Conservation (phyloP, 2,888 invertebrate species). For the Escarpia spicata region DNA sequence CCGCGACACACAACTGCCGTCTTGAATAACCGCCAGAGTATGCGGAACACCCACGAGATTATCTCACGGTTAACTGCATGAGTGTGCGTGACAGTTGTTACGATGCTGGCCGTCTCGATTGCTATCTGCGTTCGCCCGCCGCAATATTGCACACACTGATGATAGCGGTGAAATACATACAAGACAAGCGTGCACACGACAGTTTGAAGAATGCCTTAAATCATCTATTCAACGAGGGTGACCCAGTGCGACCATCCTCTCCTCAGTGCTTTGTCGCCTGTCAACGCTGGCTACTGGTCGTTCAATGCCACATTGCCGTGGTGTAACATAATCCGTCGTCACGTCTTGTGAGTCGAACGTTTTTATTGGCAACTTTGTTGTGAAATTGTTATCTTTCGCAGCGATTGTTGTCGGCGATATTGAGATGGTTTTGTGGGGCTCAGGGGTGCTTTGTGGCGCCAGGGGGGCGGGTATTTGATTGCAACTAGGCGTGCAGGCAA, state of each 20-base stretch:
- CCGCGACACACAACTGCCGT: not conserved
- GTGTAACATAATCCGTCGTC: not conserved
- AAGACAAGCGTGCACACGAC: not conserved
- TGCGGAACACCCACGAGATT: not conserved
- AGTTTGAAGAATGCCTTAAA: not conserved
- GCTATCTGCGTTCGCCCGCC: not conserved
- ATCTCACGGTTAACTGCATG: not conserved
- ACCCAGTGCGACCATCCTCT: not conserved
- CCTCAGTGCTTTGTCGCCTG: not conserved
- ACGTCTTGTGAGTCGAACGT: not conserved
- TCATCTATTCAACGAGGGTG: not conserved
- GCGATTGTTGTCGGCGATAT: not conserved
- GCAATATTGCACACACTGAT: not conserved
- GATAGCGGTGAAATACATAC: not conserved
- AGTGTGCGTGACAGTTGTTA: not conserved
- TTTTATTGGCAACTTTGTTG: conserved; percentile 11
- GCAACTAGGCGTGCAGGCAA: not conserved
- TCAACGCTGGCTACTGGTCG: not conserved
- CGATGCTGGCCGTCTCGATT: not conserved
- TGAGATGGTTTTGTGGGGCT: not conserved
- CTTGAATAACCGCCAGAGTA: not conserved
- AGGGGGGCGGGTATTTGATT: not conserved
- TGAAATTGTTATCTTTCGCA: not conserved
- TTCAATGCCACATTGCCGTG: not conserved
- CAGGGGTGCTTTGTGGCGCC: not conserved